phyloP scores from a whole-genome alignment of 2,797 vertebrate genomes.

The Eupleurogrammus muticus region DNA sequence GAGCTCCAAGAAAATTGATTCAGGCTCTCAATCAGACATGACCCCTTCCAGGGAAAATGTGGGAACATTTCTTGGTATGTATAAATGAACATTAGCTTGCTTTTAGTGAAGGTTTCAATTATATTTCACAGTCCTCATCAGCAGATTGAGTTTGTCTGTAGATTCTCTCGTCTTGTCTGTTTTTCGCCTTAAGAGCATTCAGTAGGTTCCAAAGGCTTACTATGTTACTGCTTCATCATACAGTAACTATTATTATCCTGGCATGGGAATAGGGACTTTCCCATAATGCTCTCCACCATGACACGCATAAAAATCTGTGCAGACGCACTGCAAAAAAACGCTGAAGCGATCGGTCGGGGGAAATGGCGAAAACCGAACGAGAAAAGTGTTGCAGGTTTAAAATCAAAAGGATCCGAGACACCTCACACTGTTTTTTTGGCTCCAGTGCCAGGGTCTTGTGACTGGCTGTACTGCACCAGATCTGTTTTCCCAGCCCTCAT shows the following conservation, averaged over 20 bases:
- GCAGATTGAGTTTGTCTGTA: neutral
- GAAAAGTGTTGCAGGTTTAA: slow-evolving; percentile 1
- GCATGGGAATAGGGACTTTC: slow-evolving; percentile 11
- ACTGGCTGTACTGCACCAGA: slow-evolving; percentile 36
- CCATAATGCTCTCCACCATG: slow-evolving; percentile 1
- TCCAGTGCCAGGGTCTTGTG: slow-evolving; percentile 36
- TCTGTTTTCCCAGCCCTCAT: slow-evolving; percentile 52
- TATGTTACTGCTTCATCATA: neutral
- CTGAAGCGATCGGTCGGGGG: slow-evolving; percentile 1
- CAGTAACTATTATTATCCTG: neutral
- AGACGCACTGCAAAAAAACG: slow-evolving; percentile 8
- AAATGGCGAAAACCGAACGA: slow-evolving; percentile 9
- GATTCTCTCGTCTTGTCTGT: neutral
- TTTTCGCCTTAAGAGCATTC: neutral
- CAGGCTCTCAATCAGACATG: no score
- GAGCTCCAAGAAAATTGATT: no score
- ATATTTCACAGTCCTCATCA: neutral
- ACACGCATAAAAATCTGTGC: slow-evolving; percentile 6
- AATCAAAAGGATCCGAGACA: slow-evolving; percentile 13
- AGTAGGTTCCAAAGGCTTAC: neutral
- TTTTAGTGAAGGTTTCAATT: neutral
- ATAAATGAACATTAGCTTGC: neutral
- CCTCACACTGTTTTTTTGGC: slow-evolving; percentile 31
- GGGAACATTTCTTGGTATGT: no score
- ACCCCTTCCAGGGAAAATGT: no score